phyloP scores from a whole-genome alignment of 2,113 vertebrate species.

The Thunnus maccoyii region DNA sequence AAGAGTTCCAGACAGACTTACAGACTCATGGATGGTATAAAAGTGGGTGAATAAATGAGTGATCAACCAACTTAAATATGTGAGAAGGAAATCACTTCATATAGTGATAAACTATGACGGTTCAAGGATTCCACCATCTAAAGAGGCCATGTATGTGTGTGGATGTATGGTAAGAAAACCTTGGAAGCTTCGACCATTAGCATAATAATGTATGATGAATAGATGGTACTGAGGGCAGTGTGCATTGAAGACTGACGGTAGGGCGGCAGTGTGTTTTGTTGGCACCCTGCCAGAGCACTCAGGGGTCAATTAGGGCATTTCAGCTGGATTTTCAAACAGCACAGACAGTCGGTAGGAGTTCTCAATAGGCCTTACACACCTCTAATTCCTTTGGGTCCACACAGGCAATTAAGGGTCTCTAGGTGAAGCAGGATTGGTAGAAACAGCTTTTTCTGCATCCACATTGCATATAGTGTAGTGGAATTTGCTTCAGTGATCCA shows the following conservation, averaged over 20 bases:
- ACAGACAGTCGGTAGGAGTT: constrained; percentile 24
- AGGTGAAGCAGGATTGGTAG: constrained; percentile 25
- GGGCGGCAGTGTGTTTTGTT: constrained; percentile 19
- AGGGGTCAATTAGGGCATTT: constrained; percentile 58
- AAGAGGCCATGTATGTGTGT: constrained; percentile 41
- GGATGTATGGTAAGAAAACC: constrained; percentile 48
- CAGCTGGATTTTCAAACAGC: constrained; percentile 34
- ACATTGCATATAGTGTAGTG: background rate
- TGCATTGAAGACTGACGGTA: constrained; percentile 22
- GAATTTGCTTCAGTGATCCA: background rate
- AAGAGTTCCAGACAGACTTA: constrained; percentile 8
- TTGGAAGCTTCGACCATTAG: constrained; percentile 38
- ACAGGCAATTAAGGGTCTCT: constrained; percentile 24
- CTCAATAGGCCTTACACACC: constrained; percentile 20
- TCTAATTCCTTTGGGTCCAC: constrained; percentile 8
- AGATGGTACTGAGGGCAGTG: constrained; percentile 16
- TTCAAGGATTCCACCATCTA: constrained; percentile 23
- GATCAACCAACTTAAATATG: constrained; percentile 50
- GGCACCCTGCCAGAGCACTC: constrained; percentile 47
- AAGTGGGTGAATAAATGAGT: constrained; percentile 45
- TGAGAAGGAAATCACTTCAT: constrained; percentile 53
- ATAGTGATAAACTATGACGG: constrained; percentile 40
- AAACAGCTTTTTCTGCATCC: background rate
- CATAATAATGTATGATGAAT: constrained; percentile 54
- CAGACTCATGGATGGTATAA: constrained; percentile 43